Base-by-base conservation (phyloP, 2,797 vertebrate species). In the Chiroxiphia lanceolata region DNA sequence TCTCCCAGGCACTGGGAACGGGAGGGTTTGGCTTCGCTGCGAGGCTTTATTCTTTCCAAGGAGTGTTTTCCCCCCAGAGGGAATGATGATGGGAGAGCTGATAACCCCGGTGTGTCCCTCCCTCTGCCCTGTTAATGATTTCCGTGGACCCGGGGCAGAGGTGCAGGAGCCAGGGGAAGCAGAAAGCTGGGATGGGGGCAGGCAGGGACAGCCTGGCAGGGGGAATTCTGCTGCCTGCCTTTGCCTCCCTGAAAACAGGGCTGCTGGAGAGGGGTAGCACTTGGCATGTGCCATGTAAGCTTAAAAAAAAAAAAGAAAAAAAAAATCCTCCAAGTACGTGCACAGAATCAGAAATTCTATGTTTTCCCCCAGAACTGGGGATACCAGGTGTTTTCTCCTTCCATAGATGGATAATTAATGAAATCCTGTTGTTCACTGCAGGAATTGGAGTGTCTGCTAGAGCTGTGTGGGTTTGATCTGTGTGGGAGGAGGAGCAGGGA, bases 51-150 rank as follows among this genome's bases (percentile, higher is more conserved):
- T 21, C 45, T 68, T 69, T 63, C 18, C 38, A 60, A 91, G 60
- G 77, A 80, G 44, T n/a, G n/a, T 80, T 91, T 64, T 75, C 45
- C 47, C 45, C 47, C 64, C 3, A 5, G 27, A 7, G 33, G 89
- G 76, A 71, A 15, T 7, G 72, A 6, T 51, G 79, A 64, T 78
- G 90, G 57, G n/a, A 92, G 65, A 33, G 68, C 42, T 9, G 33
- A 85, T 82, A 79, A 90, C 65, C 71, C 42, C 9, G 1, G 3
- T 0, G 22, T 8, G 13, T 71, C 40, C n/a, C 34, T 75, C 69
- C 68, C 19, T 61, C 23, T 40, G 6, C 59, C 48, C 40, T 60
- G 85, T 93, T 93, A 91, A 94, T 92, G 59, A 74, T 93, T 94
- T 57, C 67, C 89, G 29, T 13, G 61, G 47, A 15, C 23, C 63